Evolutionary conservation across 2,888 invertebrate species (phyloP), one percentile per base, ranked within the genome.

Genomic region (Aspidiotus rigidus): DNA sequence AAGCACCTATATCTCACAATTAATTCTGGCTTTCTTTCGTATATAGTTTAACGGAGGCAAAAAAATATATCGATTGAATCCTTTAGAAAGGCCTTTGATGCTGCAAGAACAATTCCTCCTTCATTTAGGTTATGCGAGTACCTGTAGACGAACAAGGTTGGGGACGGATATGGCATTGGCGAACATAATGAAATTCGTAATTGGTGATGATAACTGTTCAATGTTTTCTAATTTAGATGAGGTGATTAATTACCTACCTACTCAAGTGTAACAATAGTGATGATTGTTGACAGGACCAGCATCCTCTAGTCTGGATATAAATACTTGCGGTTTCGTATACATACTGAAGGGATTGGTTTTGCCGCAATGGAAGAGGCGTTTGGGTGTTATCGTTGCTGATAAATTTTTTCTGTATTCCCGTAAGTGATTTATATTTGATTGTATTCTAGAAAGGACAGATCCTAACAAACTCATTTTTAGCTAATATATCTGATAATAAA

Each of bases 271-370:
- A 28, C 28, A 28, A 28, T 28, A 3, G 28, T 28, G 28, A 7
- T 60, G n/a, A 60, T 60, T n/a, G n/a, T 28, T 60, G n/a, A 17
- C 71, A 74, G 74, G 80, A 7, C 81, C 83, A 66, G 80, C 17
- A 3, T 83, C 82, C 69, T 83, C 82, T 69, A 77, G 84, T 60
- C 74, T 73, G 15, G 80, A 79, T 55, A 78, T 79, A 73, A 79
- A 77, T 60, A 78, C 79, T 72, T 80, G 80, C 73, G 81, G 81
- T 39, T 76, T 77, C 71, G 77, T 79, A 60, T 79, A 83, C 73
- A 81, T 86, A 60, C 77, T 86, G 63, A 86, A 86, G 77, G 86
- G 86, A 60, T 81, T 86, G 73, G 86, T 86, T 62, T 84, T 85
- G 74, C 86, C 86, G 54, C 85, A 86, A 76, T 86, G 86, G 86